phyloP scores from a whole-genome alignment of 2,797 vertebrate genomes.

The Pelochelys cantorii region DNA sequence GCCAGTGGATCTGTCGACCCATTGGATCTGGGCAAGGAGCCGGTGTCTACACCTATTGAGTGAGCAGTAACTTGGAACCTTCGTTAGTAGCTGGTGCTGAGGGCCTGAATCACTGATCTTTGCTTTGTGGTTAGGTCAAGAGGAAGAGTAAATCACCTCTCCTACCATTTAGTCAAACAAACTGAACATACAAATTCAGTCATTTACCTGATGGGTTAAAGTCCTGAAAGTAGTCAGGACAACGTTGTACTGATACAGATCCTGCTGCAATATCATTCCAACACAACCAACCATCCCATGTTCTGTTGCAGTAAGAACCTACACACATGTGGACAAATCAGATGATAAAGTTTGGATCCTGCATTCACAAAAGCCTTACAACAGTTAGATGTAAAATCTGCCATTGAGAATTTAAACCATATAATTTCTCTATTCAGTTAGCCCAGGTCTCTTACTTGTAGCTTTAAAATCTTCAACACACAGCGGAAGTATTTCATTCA shows the following conservation, averaged over 20 bases:
- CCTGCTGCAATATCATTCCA: conserved; percentile 92
- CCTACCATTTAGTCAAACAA: not conserved
- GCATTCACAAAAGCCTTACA: not conserved
- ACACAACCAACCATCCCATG: conserved; percentile 98
- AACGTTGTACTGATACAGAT: conserved; percentile 88
- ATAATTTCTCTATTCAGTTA: not conserved
- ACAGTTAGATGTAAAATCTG: not conserved
- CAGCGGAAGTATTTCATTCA: not conserved
- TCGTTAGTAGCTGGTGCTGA: not conserved
- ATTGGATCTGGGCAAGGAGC: not conserved
- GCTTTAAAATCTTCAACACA: not conserved
- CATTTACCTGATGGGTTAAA: conserved; percentile 93
- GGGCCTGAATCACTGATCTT: not conserved
- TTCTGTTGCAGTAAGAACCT: conserved; percentile 92
- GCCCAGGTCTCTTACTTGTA: not conserved
- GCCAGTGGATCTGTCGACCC: not conserved
- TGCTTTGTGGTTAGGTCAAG: not conserved
- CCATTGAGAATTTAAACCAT: not conserved
- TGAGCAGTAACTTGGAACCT: not conserved
- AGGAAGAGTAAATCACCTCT: not conserved
- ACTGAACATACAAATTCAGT: not conserved
- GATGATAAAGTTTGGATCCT: not conserved
- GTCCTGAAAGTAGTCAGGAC: conserved; percentile 97
- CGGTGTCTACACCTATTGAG: not conserved
- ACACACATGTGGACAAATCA: not conserved